Evolutionary conservation across 2,797 vertebrate species (phyloP), one percentile per base, ranked within the genome.

Genomic region (Neosilurus mollespiculum): DNA sequence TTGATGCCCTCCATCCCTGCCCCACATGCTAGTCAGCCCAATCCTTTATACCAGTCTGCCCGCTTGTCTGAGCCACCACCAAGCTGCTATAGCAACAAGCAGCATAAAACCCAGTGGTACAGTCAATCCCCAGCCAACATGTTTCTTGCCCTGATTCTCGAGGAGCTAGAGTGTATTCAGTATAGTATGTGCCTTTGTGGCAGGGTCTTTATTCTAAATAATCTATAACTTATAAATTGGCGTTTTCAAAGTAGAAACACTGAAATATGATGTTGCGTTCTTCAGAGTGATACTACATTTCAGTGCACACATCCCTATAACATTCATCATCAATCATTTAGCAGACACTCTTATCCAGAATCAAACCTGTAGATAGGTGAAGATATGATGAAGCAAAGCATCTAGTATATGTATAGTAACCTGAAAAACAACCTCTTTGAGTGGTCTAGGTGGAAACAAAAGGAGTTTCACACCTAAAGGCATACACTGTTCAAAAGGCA

Each of bases 1-100:
- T 83, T 76, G n/a, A 22, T 73, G 49, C 65, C 78, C 79, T 87
- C 79, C 65, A 75, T 54, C 80, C 76, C 87, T 85, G 14, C 88
- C 87, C 87, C 90, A 79, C 87, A 89, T 86, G 87, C 71, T 81
- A 26, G 22, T 66, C 87, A 86, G 71, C 83, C 85, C 81, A 81
- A 61, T 84, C 80, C 71, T 82, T 85, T 85, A 73, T 80, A 43
- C 78, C 49, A 56, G 73, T 84, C 85, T 83, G 76, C 86, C 65
- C 7, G 78, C 84, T 83, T 30, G 51, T 85, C 85, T 86, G 85
- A 87, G 83, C 83, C 61, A 26, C 81, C 76, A 64, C 75, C 18
- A 71, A 82, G 83, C 81, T 86, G 80, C 84, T 82, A 84, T 82
- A 84, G 81, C 64, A 72, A 82, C 84, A 34, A 34, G 34, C 58